Evolutionary conservation across 1,140 invertebrate genomes (phyloP).

Genomic region (Camponotus vicinus): DNA sequence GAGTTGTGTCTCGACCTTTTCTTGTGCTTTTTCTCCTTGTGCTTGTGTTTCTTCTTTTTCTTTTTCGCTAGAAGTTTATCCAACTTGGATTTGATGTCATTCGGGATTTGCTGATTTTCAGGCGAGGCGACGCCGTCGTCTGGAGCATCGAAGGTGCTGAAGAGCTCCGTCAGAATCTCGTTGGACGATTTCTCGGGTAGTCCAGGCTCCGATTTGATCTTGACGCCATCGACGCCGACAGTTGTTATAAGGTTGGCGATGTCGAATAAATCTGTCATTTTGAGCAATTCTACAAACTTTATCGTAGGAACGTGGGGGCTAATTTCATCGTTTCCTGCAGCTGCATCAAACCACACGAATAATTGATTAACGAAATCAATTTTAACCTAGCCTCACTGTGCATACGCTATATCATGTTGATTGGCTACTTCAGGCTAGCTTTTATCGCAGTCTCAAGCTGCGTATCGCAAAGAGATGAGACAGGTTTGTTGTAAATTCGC

Average conservation of each 20-base stretch:
- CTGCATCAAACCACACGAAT: background rate
- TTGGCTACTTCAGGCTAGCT: no score
- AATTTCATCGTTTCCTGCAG: no score
- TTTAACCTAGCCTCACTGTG: background rate
- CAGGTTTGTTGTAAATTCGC: no score
- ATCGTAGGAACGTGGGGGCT: background rate
- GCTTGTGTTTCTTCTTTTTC: conserved; percentile 85
- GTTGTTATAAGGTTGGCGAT: conserved; percentile 84
- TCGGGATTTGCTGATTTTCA: conserved; percentile 75
- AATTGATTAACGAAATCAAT: conserved; percentile 8
- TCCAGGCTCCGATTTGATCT: conserved; percentile 85
- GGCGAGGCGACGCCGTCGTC: conserved; percentile 73
- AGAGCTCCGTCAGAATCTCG: conserved; percentile 93
- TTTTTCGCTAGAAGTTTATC: conserved; percentile 83
- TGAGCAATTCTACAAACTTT: no score
- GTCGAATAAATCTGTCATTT: conserved; percentile 84
- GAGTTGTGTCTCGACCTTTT: conserved; percentile 86
- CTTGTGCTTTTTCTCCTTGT: conserved; percentile 87
- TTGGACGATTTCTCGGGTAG: conserved; percentile 89
- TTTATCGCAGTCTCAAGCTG: no score
- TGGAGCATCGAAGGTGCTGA: conserved; percentile 89
- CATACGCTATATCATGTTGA: background rate
- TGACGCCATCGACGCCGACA: conserved; percentile 84
- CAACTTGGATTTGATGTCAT: conserved; percentile 82
- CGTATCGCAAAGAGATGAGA: no score